Evolutionary conservation across 2,797 vertebrate genomes (phyloP).

Genomic region (Lacerta agilis): DNA sequence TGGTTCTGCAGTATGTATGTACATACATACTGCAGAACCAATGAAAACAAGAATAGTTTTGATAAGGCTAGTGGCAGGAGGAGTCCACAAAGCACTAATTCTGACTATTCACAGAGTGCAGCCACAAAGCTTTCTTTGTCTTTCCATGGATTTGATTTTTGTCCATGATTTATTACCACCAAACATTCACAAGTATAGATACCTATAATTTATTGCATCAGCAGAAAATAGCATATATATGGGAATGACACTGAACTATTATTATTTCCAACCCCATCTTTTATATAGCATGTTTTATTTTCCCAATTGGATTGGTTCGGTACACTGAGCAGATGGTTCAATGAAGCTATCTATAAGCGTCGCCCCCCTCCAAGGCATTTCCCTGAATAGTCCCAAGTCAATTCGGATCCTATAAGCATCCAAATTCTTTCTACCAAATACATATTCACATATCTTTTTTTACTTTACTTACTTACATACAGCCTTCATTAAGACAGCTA

Average conservation of each 20-base stretch:
- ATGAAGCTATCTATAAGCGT: constrained; percentile 55
- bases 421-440: constrained; percentile 45
- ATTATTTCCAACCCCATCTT: constrained; percentile 58
- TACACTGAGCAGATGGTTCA: constrained; percentile 68
- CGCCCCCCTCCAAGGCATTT: constrained; percentile 44
- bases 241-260: constrained; percentile 53
- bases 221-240: constrained; percentile 4
- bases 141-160: background rate
- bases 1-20: background rate
- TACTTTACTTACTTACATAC: background rate
- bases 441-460: background rate
- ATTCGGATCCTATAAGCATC: constrained; percentile 61
- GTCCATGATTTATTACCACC: background rate
- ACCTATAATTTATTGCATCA: background rate
- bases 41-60: background rate
- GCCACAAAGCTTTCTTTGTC: background rate
- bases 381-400: constrained; percentile 58
- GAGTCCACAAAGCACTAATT: background rate
- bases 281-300: constrained; percentile 47
- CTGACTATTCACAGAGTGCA: background rate
- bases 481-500: constrained; percentile 1
- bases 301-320: constrained; percentile 61
- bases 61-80: background rate
- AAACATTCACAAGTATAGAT: background rate
- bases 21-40: background rate